Evolutionary conservation across 1,140 invertebrate species (phyloP).

Genomic region (Aphelenchoides fujianensis): DNA sequence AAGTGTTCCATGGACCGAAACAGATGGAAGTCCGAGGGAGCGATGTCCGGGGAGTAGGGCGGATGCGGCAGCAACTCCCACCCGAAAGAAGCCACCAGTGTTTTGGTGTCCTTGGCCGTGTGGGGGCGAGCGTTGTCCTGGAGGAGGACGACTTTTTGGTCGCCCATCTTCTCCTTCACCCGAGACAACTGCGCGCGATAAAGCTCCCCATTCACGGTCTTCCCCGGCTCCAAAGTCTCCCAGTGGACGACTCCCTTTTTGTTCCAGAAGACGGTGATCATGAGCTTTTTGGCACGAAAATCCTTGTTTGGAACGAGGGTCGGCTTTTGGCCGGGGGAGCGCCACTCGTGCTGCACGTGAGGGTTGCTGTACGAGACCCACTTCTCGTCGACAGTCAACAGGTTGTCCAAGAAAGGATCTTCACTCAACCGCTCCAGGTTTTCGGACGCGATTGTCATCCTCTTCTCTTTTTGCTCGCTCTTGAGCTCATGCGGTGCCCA

Average conservation of each 20-base stretch:
- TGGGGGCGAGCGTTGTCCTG: conserved; percentile 63
- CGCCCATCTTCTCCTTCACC: conserved; percentile 5
- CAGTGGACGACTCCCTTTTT: conserved; percentile 27
- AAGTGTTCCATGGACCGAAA: conserved; percentile 51
- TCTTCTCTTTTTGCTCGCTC: conserved; percentile 20
- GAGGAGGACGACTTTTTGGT: conserved; percentile 27
- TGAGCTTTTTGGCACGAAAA: neutral
- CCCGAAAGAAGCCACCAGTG: conserved; percentile 59
- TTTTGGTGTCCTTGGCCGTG: conserved; percentile 37
- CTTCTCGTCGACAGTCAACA: conserved; percentile 15
- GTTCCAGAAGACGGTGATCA: conserved; percentile 32
- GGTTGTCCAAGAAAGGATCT: conserved; percentile 12
- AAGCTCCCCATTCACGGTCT: conserved; percentile 23
- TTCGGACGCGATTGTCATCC: neutral
- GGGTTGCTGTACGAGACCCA: conserved; percentile 20
- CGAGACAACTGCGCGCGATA: conserved; percentile 19
- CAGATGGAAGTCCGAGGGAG: conserved; percentile 63
- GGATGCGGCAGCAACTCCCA: conserved; percentile 65
- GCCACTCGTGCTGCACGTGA: conserved; percentile 17
- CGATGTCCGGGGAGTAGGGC: conserved; percentile 64
- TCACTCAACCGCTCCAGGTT: neutral
- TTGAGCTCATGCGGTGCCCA: conserved; percentile 26
- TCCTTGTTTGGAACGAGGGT: conserved; percentile 17
- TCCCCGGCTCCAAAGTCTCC: conserved; percentile 14
- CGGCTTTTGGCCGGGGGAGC: conserved; percentile 18